Conservation (phyloP, 2,888 invertebrate genomes). For the Cephus nigrinus region DNA sequence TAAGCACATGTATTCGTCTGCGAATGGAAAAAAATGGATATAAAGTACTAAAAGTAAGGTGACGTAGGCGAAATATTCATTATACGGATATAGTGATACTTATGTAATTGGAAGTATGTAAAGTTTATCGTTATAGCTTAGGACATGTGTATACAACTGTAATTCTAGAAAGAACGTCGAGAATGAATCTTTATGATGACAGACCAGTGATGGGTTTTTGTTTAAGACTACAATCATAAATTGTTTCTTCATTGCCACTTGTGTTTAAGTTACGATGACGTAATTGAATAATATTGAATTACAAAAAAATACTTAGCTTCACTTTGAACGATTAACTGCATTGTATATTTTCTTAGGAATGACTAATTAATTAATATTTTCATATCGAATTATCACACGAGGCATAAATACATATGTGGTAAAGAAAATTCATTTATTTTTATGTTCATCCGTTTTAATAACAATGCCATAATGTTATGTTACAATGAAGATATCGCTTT, state of each 20-base stretch:
- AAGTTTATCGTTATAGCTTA: conserved; percentile 16
- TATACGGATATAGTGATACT: conserved; percentile 3
- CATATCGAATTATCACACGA: background rate
- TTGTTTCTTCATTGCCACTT: background rate
- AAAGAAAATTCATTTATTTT: background rate
- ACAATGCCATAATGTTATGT: background rate
- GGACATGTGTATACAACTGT: conserved; percentile 15
- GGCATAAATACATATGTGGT: background rate
- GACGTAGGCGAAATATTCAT: background rate
- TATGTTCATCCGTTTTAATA: background rate
- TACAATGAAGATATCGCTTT: background rate
- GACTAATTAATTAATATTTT: background rate
- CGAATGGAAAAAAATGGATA: background rate
- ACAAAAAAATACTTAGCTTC: background rate
- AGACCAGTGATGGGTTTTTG: background rate
- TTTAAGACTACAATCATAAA: background rate
- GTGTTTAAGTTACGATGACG: background rate
- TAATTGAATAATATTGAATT: background rate
- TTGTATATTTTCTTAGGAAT: background rate
- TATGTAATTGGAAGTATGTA: conserved; percentile 17
- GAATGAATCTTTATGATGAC: conserved; percentile 14
- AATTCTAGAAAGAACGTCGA: conserved; percentile 12
- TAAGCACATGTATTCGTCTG: conserved; percentile 10
- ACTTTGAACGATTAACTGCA: background rate
- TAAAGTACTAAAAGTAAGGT: background rate